Evolutionary conservation across 2,797 vertebrate species (phyloP).

Genomic region (Notoglanidium macrostoma): DNA sequence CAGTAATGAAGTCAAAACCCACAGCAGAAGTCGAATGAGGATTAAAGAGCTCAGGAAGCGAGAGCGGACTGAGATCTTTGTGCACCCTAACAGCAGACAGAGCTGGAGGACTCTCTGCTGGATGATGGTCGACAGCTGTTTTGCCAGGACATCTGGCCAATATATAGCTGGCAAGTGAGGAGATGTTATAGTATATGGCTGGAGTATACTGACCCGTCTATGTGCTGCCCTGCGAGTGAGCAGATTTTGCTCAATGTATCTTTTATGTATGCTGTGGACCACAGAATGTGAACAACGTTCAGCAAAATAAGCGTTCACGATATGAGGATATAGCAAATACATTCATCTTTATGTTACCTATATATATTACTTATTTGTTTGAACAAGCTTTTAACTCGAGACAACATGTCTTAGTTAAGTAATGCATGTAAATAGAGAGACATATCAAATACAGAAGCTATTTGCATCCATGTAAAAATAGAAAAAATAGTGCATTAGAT

Average conservation of each 20-base stretch:
- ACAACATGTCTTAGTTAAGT: conserved; percentile 1
- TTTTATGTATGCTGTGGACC: conserved; percentile 41
- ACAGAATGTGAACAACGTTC: conserved; percentile 38
- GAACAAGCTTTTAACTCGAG: conserved; percentile 21
- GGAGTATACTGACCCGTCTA: conserved; percentile 53
- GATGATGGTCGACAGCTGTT: conserved; percentile 56
- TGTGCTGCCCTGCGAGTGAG: conserved; percentile 54
- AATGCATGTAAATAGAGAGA: background rate
- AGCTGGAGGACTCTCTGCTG: conserved; percentile 50
- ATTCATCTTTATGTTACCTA: conserved; percentile 23
- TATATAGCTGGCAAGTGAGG: conserved; percentile 49
- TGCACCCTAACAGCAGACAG: conserved; percentile 12
- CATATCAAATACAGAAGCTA: background rate
- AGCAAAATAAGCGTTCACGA: conserved; percentile 22
- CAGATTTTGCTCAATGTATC: conserved; percentile 51
- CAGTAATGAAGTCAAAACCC: conserved; percentile 73
- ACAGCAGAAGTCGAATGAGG: conserved; percentile 72
- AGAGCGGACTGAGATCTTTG: conserved; percentile 19
- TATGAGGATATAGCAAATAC: conserved; percentile 23
- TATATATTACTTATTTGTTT: background rate
- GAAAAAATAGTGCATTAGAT: background rate
- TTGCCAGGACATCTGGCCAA: conserved; percentile 52
- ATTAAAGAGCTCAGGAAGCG: conserved; percentile 75
- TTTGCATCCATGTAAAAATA: background rate
- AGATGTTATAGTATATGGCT: conserved; percentile 57